These are phyloP conservation scores for Byasa hedistus DNA, from an alignment of 2,888 invertebrate species.

Conservation along the genomic window DNA sequence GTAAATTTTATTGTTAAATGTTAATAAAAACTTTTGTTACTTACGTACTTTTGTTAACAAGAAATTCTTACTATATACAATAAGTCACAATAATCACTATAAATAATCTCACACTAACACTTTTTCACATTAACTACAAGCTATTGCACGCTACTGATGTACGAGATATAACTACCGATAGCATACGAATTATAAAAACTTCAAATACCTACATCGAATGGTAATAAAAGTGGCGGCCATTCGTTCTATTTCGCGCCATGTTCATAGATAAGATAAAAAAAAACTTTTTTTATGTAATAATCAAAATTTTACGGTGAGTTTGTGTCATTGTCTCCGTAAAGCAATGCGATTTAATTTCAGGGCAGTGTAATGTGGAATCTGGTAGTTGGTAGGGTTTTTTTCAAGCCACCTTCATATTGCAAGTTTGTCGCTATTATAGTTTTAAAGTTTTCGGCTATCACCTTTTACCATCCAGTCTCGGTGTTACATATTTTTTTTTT, in stretches of 20 bases:
- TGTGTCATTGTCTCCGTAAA: neutral
- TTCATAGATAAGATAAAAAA: constrained; percentile 15
- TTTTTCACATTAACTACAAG: constrained; percentile 10
- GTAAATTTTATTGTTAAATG: too few species aligned
- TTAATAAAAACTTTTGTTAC: too few species aligned
- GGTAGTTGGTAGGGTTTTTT: too few species aligned
- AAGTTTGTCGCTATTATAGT: too few species aligned
- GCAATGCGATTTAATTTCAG: too few species aligned
- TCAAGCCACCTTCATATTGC: too few species aligned
- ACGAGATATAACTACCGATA: constrained; percentile 3
- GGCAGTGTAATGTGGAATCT: too few species aligned
- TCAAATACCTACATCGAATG: constrained; percentile 7
- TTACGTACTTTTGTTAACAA: too few species aligned
- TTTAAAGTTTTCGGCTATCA: too few species aligned
- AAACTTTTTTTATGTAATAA: neutral
- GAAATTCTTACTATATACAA: too few species aligned
- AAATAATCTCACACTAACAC: neutral
- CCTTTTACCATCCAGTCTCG: too few species aligned
- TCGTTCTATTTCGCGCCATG: constrained; percentile 17
- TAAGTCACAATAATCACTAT: neutral
- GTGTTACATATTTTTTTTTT: too few species aligned
- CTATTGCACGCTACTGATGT: constrained; percentile 1
- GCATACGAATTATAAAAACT: constrained; percentile 4
- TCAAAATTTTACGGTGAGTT: neutral
- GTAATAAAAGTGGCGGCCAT: constrained; percentile 9